These are phyloP conservation scores for Drosophila lini DNA, from an alignment of 1,140 invertebrate genomes.

Conservation along the genomic window DNA sequence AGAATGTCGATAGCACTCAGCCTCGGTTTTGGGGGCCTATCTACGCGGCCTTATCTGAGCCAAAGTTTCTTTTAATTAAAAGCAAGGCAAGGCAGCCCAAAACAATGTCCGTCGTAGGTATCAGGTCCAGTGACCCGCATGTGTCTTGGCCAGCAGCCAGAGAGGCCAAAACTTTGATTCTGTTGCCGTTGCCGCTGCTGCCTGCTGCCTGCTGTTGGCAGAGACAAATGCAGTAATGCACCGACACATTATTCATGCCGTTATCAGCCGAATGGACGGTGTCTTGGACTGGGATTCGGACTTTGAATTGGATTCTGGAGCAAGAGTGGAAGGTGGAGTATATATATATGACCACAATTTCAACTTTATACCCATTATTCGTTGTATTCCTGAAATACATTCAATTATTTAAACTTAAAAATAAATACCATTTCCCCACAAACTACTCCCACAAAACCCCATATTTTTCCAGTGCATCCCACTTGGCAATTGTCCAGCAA, in stretches of 20 bases:
- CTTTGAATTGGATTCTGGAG: constrained; percentile 26
- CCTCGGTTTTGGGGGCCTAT: constrained; percentile 47
- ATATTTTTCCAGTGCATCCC: constrained; percentile 29
- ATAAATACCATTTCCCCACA: background rate
- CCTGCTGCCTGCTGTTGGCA: constrained; percentile 24
- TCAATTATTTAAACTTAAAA: background rate
- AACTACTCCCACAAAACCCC: background rate
- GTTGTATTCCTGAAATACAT: background rate
- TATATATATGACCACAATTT: constrained; percentile 5
- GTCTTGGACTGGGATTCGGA: constrained; percentile 34
- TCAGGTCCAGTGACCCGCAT: constrained; percentile 77
- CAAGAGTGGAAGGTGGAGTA: constrained; percentile 35
- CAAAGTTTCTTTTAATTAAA: constrained; percentile 83
- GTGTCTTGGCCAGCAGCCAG: constrained; percentile 50
- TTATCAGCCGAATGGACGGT: constrained; percentile 72
- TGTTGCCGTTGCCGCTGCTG: constrained; percentile 5
- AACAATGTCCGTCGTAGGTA: constrained; percentile 44
- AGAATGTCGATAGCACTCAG: constrained; percentile 62
- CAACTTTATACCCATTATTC: background rate
- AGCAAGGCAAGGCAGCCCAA: constrained; percentile 58
- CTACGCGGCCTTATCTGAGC: constrained; percentile 72
- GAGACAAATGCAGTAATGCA: constrained; percentile 81
- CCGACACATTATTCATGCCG: constrained; percentile 80
- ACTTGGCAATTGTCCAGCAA: constrained; percentile 47
- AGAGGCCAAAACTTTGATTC: constrained; percentile 14